phyloP scores from a whole-genome alignment of 1,140 invertebrate species.

The Drosophila pseudoananassae region DNA sequence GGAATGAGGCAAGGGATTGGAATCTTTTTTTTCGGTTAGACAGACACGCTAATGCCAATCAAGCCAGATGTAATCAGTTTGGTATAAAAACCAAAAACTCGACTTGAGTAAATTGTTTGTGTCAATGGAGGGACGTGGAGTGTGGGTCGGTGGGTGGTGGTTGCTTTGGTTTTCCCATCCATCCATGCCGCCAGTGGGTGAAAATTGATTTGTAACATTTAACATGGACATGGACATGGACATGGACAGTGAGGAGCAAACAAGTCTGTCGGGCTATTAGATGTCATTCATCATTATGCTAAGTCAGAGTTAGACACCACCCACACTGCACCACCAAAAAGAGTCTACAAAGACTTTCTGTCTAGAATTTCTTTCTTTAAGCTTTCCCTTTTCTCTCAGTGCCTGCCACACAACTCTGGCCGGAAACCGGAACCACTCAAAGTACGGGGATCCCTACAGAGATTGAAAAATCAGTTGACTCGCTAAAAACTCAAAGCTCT shows the following conservation, averaged over 20 bases:
- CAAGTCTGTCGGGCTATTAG: constrained; percentile 56
- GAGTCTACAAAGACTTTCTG: no score
- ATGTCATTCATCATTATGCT: constrained; percentile 82
- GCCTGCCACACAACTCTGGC: constrained; percentile 13
- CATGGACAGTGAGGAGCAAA: constrained; percentile 1
- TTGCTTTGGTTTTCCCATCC: neutral
- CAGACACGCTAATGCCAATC: constrained; percentile 74
- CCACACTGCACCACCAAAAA: no score
- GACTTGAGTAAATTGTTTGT: constrained; percentile 73
- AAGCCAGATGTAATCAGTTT: constrained; percentile 68
- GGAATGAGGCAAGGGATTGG: neutral
- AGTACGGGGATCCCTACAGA: constrained; percentile 17
- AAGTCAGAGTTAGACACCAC: constrained; percentile 47
- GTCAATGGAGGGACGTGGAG: constrained; percentile 45
- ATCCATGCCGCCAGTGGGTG: constrained; percentile 22
- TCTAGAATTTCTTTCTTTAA: neutral
- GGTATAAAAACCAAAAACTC: constrained; percentile 24
- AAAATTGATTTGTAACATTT: constrained; percentile 83
- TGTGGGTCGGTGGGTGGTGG: neutral
- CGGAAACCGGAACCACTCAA: constrained; percentile 78
- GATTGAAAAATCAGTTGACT: constrained; percentile 36
- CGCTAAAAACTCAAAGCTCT: constrained; percentile 45
- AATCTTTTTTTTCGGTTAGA: constrained; percentile 20
- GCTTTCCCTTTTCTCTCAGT: neutral
- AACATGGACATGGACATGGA: constrained; percentile 39